phyloP scores from a whole-genome alignment of 2,888 invertebrate species.

The Monoplex corrugatus region DNA sequence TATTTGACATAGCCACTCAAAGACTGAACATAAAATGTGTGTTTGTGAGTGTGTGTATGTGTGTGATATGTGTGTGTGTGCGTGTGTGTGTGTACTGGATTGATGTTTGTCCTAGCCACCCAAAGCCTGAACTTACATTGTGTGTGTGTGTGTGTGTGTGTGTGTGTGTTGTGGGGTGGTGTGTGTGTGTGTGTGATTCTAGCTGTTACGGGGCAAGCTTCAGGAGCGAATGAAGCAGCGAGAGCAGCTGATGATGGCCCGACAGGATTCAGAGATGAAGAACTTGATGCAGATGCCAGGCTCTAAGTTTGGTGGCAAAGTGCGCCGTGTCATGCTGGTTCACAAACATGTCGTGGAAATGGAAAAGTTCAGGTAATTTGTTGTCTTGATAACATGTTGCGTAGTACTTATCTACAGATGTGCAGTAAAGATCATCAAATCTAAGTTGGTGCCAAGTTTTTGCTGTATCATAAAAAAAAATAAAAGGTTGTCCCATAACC shows the following conservation, averaged over 20 bases:
- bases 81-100: too few relatives aligned
- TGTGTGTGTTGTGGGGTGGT: neutral
- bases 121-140: too few relatives aligned
- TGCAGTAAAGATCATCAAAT: too few relatives aligned
- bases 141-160: too few relatives aligned
- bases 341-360: constrained; percentile 77
- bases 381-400: too few relatives aligned
- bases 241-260: constrained; percentile 70
- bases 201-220: constrained; percentile 72
- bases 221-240: constrained; percentile 69
- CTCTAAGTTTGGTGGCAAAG: constrained; percentile 73
- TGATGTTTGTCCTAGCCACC: too few relatives aligned
- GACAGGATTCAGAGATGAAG: constrained; percentile 70
- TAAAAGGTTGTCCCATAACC: too few relatives aligned
- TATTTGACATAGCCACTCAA: neutral
- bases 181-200: too few relatives aligned
- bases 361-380: constrained; percentile 77
- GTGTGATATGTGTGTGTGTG: neutral
- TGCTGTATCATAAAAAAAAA: too few relatives aligned
- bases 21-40: neutral
- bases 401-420: too few relatives aligned
- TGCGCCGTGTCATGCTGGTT: constrained; percentile 72
- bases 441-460: too few relatives aligned
- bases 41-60: neutral
- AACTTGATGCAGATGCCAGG: constrained; percentile 57